These are phyloP conservation scores for Vireo griseus DNA, from an alignment of 2,797 vertebrate species.

Conservation along the genomic window DNA sequence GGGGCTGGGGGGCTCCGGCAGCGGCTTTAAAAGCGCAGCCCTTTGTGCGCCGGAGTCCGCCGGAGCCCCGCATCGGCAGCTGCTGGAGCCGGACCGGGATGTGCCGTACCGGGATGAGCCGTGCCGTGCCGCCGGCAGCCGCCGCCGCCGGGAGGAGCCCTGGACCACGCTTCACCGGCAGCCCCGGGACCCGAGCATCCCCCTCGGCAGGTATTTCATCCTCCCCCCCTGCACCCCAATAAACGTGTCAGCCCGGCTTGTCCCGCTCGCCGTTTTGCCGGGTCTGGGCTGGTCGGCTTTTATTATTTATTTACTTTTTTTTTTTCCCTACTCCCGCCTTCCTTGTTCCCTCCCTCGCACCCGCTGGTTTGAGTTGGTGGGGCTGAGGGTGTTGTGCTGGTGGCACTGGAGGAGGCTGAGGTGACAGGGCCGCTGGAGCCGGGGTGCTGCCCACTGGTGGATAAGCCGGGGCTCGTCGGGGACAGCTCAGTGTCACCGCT, in stretches of 20 bases:
- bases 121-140: neutral
- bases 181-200: neutral
- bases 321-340: neutral
- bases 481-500: neutral
- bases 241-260: neutral
- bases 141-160: neutral
- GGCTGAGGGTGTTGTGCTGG: neutral
- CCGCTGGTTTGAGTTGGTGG: neutral
- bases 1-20: neutral
- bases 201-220: slow-evolving; percentile 5
- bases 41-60: neutral
- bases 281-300: neutral
- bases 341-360: neutral
- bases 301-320: neutral
- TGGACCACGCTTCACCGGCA: neutral
- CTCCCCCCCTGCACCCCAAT: neutral
- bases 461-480: neutral
- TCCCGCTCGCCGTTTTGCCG: neutral
- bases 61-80: neutral
- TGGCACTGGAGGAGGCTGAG: neutral
- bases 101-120: neutral
- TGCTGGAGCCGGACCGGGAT: neutral
- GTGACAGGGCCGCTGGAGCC: neutral
- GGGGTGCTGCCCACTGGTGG: neutral
- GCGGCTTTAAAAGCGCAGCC: slow-evolving; percentile 16